Base-by-base conservation (phyloP, 2,797 vertebrate genomes). In the Lepilemur septentrionalis region DNA sequence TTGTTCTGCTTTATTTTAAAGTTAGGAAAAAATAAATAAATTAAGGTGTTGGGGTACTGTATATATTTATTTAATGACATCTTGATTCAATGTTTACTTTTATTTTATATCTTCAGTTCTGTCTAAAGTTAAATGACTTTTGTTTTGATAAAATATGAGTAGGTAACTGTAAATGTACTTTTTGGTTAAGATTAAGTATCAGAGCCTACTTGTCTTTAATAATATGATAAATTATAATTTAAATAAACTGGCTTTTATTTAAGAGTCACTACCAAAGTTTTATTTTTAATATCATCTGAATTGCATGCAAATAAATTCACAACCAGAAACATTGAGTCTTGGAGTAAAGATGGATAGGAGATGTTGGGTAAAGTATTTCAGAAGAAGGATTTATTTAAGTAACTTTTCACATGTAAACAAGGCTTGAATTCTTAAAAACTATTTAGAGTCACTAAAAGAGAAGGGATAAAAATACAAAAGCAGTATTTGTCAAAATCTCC, bases 341-440 rank as follows among this genome's bases (percentile, higher is more conserved):
- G 32, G n/a, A 90, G 61, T 63, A 63, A 89, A 90, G 30, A 22
- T 72, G 30, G 30, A 59, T 43, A 94, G 75, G 41, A 76, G 46
- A 91, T 78, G 18, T 25, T 86, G 41, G 25, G 4, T 48, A 91
- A 89, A 59, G 22, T 70, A 4, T 90, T 88, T 88, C 30, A 13
- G 57, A 46, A 82, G 63, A 89, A 46, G 43, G 50, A 87, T 73
- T 87, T 90, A 82, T 83, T 90, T 93, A 94, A 67, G 55, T 81
- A 48, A 89, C 22, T 70, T 83, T 91, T 59, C 41, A 90, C 48
- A 65, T 83, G 69, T 72, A 35, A 86, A 38, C 61, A 43, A 63
- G 18, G 72, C 35, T 86, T 82, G 85, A 91, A 78, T 91, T 93
- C 52, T 69, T 85, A 59, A 94, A 89, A 83, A 70, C 11, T 90